Percentiles rank a stretch among this genome's conserved stretches.
phyloP scores from a whole-genome alignment of 2,888 invertebrate species.

The Ennomos fuscantarius region DNA sequence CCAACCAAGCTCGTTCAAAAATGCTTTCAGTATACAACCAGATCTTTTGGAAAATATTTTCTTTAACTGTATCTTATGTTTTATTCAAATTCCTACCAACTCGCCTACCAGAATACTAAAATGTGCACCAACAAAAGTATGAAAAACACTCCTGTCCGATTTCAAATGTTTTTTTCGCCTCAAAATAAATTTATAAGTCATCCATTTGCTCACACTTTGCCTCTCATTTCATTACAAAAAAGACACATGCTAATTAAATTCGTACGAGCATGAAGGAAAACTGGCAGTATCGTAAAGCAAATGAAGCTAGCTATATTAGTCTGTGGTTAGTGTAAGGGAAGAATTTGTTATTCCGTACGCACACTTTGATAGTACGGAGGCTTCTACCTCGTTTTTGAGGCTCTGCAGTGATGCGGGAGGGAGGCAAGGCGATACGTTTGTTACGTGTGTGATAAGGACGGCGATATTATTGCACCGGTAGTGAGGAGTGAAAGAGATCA shows the following conservation, averaged over 20 bases:
- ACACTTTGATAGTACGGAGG: constrained; percentile 74
- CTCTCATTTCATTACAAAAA: constrained; percentile 37
- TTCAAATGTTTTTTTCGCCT: constrained; percentile 42
- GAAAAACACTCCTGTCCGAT: constrained; percentile 29
- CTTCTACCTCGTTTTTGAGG: constrained; percentile 82
- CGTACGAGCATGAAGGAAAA: constrained; percentile 35
- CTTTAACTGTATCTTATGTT: constrained; percentile 49
- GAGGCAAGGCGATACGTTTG: constrained; percentile 54
- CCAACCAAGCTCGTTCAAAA: constrained; percentile 31
- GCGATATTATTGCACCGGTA: constrained; percentile 82
- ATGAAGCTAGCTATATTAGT: constrained; percentile 47
- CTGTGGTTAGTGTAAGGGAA: constrained; percentile 70
- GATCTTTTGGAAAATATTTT: constrained; percentile 55
- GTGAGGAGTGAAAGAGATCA: constrained; percentile 86
- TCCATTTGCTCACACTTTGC: constrained; percentile 42
- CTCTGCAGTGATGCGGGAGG: constrained; percentile 81
- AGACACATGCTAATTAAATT: constrained; percentile 30
- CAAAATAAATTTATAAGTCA: constrained; percentile 47
- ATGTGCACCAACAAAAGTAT: constrained; percentile 39
- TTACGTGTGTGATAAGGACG: constrained; percentile 53
- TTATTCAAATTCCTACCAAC: constrained; percentile 53
- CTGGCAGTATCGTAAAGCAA: constrained; percentile 44
- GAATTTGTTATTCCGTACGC: constrained; percentile 73
- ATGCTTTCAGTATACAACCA: constrained; percentile 38
- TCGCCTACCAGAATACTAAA: constrained; percentile 47